Evolutionary conservation across 1,140 invertebrate species (phyloP).

Genomic region (Oreohelix idahoensis): DNA sequence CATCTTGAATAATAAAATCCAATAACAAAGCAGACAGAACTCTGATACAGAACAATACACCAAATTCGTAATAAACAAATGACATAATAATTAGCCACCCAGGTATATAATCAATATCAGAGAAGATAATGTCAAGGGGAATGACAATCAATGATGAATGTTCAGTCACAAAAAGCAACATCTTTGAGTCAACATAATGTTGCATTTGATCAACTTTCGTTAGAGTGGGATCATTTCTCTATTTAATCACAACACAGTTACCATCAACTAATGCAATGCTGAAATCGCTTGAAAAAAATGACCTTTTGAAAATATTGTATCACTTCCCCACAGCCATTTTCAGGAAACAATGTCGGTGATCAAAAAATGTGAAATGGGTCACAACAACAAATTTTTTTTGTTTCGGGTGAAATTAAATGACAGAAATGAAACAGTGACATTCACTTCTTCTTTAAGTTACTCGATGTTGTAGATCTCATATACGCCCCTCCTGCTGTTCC

Average conservation of each 20-base stretch:
- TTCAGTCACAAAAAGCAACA: neutral
- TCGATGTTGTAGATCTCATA: conserved; percentile 34
- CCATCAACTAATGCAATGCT: neutral
- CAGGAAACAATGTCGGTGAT: neutral
- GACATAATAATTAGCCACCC: too few species aligned
- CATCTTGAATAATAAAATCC: neutral
- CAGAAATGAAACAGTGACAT: neutral
- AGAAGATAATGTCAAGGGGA: neutral
- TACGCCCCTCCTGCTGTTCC: conserved; percentile 11
- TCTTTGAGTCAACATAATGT: neutral
- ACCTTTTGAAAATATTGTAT: neutral
- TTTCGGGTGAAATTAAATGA: neutral
- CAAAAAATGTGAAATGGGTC: neutral
- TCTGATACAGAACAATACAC: neutral
- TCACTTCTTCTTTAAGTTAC: conserved; percentile 39
- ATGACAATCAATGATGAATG: conserved; percentile 1
- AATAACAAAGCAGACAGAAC: neutral
- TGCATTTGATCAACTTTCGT: neutral
- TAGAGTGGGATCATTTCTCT: neutral
- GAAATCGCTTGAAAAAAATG: neutral
- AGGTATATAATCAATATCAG: neutral
- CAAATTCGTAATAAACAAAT: neutral
- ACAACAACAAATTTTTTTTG: neutral
- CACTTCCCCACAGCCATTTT: neutral
- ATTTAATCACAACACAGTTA: neutral